A percentile compares a stretch with the other conserved stretches of the same genome.
These are phyloP conservation scores for Lepidostoma basale DNA, from an alignment of 1,140 invertebrate genomes.

Conservation along the genomic window DNA sequence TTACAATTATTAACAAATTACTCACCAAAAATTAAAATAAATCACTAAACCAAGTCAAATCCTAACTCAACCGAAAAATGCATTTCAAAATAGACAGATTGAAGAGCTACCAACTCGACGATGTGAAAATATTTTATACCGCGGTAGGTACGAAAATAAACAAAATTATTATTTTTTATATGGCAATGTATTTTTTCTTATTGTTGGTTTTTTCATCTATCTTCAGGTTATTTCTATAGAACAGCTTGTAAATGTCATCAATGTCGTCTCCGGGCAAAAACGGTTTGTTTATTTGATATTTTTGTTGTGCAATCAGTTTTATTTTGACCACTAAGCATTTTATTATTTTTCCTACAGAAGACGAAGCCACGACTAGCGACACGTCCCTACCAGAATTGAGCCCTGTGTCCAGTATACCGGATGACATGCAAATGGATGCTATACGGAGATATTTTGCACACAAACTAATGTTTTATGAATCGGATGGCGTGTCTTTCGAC, in stretches of 20 bases:
- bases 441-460: conserved; percentile 56
- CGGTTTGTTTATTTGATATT: conserved; percentile 25
- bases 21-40: too few species aligned
- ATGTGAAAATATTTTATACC: too few species aligned
- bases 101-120: too few species aligned
- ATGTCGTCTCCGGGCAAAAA: conserved; percentile 29
- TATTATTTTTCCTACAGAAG: conserved; percentile 15
- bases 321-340: background rate
- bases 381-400: conserved; percentile 12
- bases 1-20: too few species aligned
- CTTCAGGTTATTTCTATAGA: conserved; percentile 27
- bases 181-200: background rate
- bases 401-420: conserved; percentile 46
- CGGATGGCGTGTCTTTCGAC: conserved; percentile 24
- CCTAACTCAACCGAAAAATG: too few species aligned
- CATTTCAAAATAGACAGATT: too few species aligned
- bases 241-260: conserved; percentile 34
- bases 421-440: conserved; percentile 53
- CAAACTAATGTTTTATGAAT: conserved; percentile 57
- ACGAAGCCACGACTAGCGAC: conserved; percentile 17
- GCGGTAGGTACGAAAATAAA: too few species aligned
- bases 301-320: conserved; percentile 3
- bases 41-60: too few species aligned
- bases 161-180: too few species aligned
- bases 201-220: background rate